Evolutionary conservation across 2,797 vertebrate species (phyloP).

Genomic region (Varecia variegata): DNA sequence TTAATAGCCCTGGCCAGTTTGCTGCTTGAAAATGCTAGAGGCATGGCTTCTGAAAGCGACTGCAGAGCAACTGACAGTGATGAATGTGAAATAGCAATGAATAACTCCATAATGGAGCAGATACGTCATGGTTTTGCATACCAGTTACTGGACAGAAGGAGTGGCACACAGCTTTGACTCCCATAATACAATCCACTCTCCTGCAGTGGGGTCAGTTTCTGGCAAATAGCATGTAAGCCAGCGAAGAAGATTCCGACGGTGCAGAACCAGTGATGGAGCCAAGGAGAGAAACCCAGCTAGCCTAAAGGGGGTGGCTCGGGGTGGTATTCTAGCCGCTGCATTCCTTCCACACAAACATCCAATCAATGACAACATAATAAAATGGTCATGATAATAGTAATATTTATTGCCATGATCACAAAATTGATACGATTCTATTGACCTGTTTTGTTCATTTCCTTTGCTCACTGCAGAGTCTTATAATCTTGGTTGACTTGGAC

Average conservation of each 20-base stretch:
- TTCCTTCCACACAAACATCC: background rate
- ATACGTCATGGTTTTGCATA: background rate
- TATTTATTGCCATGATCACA: background rate
- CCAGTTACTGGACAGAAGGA: background rate
- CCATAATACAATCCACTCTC: background rate
- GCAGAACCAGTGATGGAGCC: background rate
- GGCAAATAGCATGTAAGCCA: background rate
- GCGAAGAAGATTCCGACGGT: background rate
- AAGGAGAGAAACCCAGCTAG: background rate
- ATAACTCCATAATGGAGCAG: constrained; percentile 9
- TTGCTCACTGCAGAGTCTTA: background rate
- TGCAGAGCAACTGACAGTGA: constrained; percentile 18
- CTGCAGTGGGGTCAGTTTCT: background rate
- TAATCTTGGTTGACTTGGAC: background rate
- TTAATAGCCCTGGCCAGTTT: background rate
- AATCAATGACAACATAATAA: background rate
- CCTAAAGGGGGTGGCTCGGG: background rate
- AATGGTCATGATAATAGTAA: too few relatives aligned
- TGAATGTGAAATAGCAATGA: constrained; percentile 49
- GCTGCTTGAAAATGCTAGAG: constrained; percentile 19
- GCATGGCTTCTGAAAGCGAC: background rate
- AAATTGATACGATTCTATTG: background rate
- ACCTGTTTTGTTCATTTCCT: background rate
- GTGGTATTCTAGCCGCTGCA: background rate
- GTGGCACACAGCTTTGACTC: background rate